Percentiles rank a stretch among this genome's conserved stretches.
phyloP scores from a whole-genome alignment of 2,113 vertebrate genomes.

The Otocyon megalotis region DNA sequence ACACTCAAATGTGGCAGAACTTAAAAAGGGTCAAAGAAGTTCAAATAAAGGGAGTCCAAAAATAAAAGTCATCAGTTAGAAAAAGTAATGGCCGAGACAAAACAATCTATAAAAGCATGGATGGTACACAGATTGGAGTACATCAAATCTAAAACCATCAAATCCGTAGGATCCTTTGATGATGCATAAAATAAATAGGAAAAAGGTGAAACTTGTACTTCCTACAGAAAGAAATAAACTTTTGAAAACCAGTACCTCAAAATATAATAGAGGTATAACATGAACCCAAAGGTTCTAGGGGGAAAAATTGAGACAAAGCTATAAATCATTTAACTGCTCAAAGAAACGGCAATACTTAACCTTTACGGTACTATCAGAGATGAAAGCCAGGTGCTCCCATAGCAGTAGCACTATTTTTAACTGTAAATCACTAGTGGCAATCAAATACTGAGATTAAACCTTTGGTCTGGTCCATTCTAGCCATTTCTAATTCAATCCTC shows the following conservation, averaged over 20 bases:
- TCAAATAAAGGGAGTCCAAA: constrained; percentile 35
- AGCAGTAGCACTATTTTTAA: neutral
- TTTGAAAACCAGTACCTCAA: neutral
- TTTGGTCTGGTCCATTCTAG: neutral
- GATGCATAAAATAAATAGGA: neutral
- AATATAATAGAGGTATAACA: neutral
- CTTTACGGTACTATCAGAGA: neutral
- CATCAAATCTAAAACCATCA: constrained; percentile 11
- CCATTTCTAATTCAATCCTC: constrained; percentile 27
- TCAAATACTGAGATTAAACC: constrained; percentile 31
- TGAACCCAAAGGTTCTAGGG: neutral
- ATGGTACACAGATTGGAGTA: neutral
- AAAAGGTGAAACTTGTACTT: neutral
- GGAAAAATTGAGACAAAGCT: neutral
- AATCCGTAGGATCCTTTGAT: neutral
- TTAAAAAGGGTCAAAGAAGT: neutral
- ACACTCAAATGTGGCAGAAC: neutral
- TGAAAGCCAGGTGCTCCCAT: neutral
- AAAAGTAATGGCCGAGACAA: neutral
- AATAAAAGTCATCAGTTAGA: neutral
- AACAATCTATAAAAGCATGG: neutral
- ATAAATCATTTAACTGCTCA: neutral
- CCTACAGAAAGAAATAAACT: neutral
- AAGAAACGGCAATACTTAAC: constrained; percentile 23
- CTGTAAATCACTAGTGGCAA: neutral